phyloP scores from a whole-genome alignment of 2,888 invertebrate species.

The Xestoiulus laeticollis region DNA sequence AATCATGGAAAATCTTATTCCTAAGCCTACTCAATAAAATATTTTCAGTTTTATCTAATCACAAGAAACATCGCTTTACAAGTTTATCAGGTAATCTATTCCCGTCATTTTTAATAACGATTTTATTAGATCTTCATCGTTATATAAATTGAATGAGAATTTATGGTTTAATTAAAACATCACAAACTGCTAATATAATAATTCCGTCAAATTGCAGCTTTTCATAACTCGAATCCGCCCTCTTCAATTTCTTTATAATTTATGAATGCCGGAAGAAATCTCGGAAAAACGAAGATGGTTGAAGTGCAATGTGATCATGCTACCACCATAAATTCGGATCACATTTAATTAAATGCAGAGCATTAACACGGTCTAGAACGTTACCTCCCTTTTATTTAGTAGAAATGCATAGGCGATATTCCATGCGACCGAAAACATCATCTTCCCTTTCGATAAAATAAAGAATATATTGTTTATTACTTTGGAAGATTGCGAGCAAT shows the following conservation, averaged over 20 bases:
- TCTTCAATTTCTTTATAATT: constrained; percentile 15
- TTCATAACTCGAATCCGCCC: not conserved
- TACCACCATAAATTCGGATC: not conserved
- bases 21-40: not conserved
- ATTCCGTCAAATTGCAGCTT: constrained; percentile 20
- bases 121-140: constrained; percentile 26
- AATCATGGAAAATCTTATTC: not conserved
- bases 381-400: not conserved
- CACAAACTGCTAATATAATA: constrained; percentile 12
- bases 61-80: not conserved
- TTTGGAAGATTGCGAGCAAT: not conserved
- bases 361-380: not conserved
- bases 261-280: constrained; percentile 26
- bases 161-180: constrained; percentile 20
- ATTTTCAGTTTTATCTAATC: not conserved
- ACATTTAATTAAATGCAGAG: not conserved
- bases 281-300: not conserved
- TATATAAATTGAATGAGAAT: constrained; percentile 10
- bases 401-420: not conserved
- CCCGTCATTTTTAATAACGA: constrained; percentile 8
- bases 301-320: not conserved
- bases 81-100: not conserved
- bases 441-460: not conserved
- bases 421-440: not conserved
- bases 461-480: not conserved